Base-by-base conservation (phyloP, 2,888 invertebrate species). In the Homarus gammarus region DNA sequence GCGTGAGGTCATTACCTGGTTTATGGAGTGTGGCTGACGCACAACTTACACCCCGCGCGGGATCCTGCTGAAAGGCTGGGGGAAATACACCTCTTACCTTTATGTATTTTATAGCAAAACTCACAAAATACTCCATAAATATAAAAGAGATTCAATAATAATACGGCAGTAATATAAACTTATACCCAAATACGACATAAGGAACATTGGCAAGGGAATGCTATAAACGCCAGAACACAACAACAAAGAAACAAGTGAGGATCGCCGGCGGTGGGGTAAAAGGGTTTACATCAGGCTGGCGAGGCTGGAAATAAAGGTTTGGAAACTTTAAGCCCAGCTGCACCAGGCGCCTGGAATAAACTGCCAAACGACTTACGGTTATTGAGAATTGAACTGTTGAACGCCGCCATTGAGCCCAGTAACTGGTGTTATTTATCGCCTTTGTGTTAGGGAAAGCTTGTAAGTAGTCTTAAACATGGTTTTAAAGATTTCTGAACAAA, bases 321-420 rank as follows among this genome's bases (percentile, higher is more conserved):
- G 64, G 64, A 56, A 56, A 56, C 64, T 64, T n/a, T n/a, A 64
- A 27, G 64, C n/a, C 64, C 64, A 27, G 64, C 64, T 64, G 64
- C 27, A 27, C 18, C 27, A 27, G 64, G 61, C 8, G 64, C 31
- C 27, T 1, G 38, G 40, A 82, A 36, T 27, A 70, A 68, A 68
- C 70, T 18, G 49, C 27, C 8, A 27, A 75, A 64, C 64, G 44
- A 83, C 70, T 72, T 83, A 83, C 70, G 70, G 83, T 83, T 83
- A 83, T 83, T 44, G 83, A 83, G 70, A 83, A 83, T 83, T 83
- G 83, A 83, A 83, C 83, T 49, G 68, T 68, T 83, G 83, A 83
- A 70, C 72, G 31, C 44, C 70, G 83, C 70, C 36, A 70, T 70
- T 72, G 83, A 83, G 83, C 75, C 38, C 22, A 33, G 75, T 75